phyloP scores from a whole-genome alignment of 2,888 invertebrate species.

The Choreutis nemorana region DNA sequence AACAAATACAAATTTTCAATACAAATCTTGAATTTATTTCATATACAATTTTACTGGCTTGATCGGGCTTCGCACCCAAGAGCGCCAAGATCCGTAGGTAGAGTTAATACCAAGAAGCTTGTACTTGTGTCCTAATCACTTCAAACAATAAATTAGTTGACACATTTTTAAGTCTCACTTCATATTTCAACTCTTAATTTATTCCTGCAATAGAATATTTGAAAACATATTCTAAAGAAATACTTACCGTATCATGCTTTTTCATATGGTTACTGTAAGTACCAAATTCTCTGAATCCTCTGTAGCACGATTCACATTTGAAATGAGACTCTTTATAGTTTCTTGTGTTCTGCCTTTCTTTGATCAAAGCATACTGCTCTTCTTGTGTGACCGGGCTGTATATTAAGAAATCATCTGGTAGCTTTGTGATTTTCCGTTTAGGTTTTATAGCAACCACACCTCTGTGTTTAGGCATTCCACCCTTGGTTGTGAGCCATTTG shows the following conservation, averaged over 20 bases:
- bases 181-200: too few species aligned
- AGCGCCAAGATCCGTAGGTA: too few species aligned
- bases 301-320: conserved; percentile 40
- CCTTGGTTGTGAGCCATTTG: conserved; percentile 25
- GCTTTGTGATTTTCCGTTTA: conserved; percentile 19
- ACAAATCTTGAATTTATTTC: too few species aligned
- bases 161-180: too few species aligned
- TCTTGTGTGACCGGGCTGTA: conserved; percentile 35
- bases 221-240: too few species aligned
- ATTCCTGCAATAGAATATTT: too few species aligned
- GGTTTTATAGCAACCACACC: conserved; percentile 19
- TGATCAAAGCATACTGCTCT: conserved; percentile 39
- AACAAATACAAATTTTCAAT: too few species aligned
- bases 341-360: conserved; percentile 27
- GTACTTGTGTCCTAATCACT: too few species aligned
- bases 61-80: too few species aligned
- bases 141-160: too few species aligned
- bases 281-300: conserved; percentile 32
- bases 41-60: too few species aligned
- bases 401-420: conserved; percentile 34
- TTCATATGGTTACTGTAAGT: conserved; percentile 48
- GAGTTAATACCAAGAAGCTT: neutral
- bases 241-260: conserved; percentile 50
- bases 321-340: conserved; percentile 42
- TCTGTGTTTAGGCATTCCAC: conserved; percentile 19